phyloP scores from a whole-genome alignment of 2,113 vertebrate genomes.

The Microcebus murinus region DNA sequence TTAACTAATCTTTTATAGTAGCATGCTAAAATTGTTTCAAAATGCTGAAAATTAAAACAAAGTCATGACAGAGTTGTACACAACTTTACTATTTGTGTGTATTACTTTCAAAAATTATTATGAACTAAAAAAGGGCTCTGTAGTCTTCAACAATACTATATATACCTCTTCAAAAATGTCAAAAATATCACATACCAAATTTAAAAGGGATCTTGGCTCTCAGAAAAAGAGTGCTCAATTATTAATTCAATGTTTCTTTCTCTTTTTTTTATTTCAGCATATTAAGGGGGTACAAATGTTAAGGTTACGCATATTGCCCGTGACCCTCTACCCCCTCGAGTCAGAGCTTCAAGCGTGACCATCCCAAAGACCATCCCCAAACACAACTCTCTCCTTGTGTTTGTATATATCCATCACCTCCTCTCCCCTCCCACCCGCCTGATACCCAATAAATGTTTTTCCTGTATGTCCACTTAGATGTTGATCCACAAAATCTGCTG shows the following conservation, averaged over 20 bases:
- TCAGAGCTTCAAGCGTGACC: too few species aligned
- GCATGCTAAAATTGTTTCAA: background rate
- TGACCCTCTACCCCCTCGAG: too few species aligned
- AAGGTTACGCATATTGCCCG: too few species aligned
- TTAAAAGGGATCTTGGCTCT: background rate
- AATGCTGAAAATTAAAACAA: background rate
- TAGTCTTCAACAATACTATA: background rate
- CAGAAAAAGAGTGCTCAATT: background rate
- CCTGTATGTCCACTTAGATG: too few species aligned
- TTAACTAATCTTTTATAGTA: background rate
- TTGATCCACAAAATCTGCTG: background rate
- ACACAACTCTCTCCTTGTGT: too few species aligned
- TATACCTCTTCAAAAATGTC: background rate
- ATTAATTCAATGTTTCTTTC: background rate
- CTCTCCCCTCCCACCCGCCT: too few species aligned
- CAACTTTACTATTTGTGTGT: background rate
- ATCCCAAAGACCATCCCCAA: too few species aligned
- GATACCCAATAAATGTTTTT: too few species aligned
- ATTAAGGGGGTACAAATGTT: too few species aligned
- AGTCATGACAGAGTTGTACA: background rate
- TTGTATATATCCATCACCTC: too few species aligned
- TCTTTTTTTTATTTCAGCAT: too few species aligned
- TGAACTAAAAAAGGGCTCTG: background rate
- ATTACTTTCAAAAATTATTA: background rate
- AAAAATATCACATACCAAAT: background rate